Percentiles rank a stretch among this genome's conserved stretches.
Conservation (phyloP, 2,888 invertebrate genomes). For the Macroteleia sp. region DNA sequence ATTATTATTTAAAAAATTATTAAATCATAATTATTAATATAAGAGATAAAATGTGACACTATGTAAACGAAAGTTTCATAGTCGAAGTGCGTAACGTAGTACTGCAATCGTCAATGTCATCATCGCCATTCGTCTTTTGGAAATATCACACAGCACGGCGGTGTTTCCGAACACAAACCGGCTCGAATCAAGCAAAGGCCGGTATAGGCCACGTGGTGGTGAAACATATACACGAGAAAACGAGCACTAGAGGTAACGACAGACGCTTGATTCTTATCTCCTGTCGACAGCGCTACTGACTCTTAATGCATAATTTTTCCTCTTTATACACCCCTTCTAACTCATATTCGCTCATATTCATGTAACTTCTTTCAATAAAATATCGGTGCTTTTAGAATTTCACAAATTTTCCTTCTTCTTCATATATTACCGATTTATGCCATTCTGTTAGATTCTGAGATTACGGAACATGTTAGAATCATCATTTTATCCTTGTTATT, state of each 20-base stretch:
- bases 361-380: neutral
- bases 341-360: slow-evolving; percentile 4
- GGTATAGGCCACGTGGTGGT: slow-evolving; percentile 55
- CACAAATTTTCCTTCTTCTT: too few species aligned
- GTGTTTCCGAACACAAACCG: slow-evolving; percentile 44
- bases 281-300: slow-evolving; percentile 61
- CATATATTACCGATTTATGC: too few species aligned
- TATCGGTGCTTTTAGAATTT: too few species aligned
- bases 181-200: slow-evolving; percentile 51
- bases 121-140: slow-evolving; percentile 39
- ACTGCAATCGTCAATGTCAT: slow-evolving; percentile 52
- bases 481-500: too few species aligned
- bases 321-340: slow-evolving; percentile 25
- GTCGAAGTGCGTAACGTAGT: too few species aligned
- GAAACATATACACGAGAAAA: slow-evolving; percentile 46
- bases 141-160: slow-evolving; percentile 28
- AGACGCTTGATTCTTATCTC: slow-evolving; percentile 63
- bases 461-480: too few species aligned
- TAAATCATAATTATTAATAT: too few species aligned
- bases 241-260: slow-evolving; percentile 61
- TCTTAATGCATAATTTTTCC: slow-evolving; percentile 53
- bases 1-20: too few species aligned
- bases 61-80: too few species aligned
- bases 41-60: too few species aligned
- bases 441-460: too few species aligned